phyloP scores from a whole-genome alignment of 2,113 vertebrate genomes.

The Hippocampus abdominalis region DNA sequence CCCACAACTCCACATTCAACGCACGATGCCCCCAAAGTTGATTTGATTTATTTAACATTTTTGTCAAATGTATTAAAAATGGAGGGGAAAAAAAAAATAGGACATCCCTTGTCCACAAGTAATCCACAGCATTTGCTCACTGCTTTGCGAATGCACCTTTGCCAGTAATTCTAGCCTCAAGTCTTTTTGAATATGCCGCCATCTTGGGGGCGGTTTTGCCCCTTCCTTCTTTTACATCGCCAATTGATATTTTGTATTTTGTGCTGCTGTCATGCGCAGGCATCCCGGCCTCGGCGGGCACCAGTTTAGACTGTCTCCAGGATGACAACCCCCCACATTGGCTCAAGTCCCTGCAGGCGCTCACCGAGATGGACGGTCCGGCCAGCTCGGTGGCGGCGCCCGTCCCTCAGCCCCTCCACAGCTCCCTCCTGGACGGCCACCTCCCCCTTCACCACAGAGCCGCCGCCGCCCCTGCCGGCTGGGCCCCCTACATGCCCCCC shows the following conservation, averaged over 20 bases:
- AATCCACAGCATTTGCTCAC: too few relatives aligned
- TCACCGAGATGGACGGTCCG: constrained; percentile 97
- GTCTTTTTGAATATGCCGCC: too few relatives aligned
- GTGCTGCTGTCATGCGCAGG: constrained; percentile 64
- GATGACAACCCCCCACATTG: constrained; percentile 99
- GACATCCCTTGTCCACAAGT: too few relatives aligned
- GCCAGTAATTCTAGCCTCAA: too few relatives aligned
- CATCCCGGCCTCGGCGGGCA: constrained; percentile 89
- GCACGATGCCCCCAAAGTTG: too few relatives aligned
- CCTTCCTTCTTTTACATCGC: too few relatives aligned
- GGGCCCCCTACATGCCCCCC: constrained; percentile 89
- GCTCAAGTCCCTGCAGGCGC: constrained; percentile 98
- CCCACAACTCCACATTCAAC: too few relatives aligned
- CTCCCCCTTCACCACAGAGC: constrained; percentile 94
- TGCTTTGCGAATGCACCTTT: too few relatives aligned
- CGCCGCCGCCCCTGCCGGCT: constrained; percentile 79
- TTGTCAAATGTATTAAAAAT: too few relatives aligned
- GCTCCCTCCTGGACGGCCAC: constrained; percentile 69
- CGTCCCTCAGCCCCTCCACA: constrained; percentile 83
- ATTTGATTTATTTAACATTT: too few relatives aligned
- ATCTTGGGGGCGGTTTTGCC: too few relatives aligned
- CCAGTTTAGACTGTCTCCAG: constrained; percentile 96
- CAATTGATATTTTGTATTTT: not conserved
- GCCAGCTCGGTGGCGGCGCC: constrained; percentile 73
- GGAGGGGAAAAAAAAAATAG: too few relatives aligned